These are phyloP conservation scores for Catonia carolina DNA, from an alignment of 2,888 invertebrate species.

Conservation along the genomic window DNA sequence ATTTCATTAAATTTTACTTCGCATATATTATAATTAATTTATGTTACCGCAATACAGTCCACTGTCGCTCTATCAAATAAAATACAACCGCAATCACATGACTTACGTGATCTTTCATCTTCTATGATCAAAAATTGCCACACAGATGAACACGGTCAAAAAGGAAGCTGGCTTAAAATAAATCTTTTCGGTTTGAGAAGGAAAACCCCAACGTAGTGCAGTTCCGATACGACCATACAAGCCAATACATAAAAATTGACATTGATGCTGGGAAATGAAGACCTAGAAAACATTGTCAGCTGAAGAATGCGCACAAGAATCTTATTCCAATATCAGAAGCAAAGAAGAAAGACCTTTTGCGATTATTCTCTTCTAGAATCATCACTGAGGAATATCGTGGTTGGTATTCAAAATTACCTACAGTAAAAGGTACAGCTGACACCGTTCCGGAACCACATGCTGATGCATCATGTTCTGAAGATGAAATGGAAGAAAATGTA, in stretches of 20 bases:
- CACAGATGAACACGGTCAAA: neutral
- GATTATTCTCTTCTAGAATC: neutral
- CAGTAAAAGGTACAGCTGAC: too few species aligned
- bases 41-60: too few species aligned
- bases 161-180: conserved; percentile 11
- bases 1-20: too few species aligned
- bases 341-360: conserved; percentile 5
- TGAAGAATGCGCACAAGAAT: neutral
- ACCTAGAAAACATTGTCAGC: neutral
- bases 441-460: too few species aligned
- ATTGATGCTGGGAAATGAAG: neutral
- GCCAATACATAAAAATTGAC: neutral
- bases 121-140: neutral
- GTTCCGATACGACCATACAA: conserved; percentile 1
- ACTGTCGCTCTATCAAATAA: too few species aligned
- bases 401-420: too few species aligned
- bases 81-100: too few species aligned
- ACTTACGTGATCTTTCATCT: neutral
- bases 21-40: too few species aligned
- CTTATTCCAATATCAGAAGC: neutral
- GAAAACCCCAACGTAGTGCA: conserved; percentile 2
- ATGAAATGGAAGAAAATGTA: too few species aligned
- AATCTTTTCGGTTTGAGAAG: conserved; percentile 5
- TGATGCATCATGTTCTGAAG: too few species aligned
- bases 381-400: neutral